These are phyloP conservation scores for Catamblyrhynchus diadema DNA, from an alignment of 2,797 vertebrate genomes.

Conservation along the genomic window DNA sequence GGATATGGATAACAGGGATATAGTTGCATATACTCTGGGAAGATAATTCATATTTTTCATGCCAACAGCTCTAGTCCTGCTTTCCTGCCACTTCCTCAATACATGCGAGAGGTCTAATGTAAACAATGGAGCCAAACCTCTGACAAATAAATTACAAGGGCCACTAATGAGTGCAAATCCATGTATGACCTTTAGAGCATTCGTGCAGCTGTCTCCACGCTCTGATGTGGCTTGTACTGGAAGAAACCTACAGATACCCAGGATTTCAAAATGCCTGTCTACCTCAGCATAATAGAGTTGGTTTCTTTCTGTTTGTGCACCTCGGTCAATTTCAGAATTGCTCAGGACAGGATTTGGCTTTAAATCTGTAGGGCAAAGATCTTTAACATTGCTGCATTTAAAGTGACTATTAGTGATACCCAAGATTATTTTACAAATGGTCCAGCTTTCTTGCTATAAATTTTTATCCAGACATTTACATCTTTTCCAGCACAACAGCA, in stretches of 20 bases:
- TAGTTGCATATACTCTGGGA: not conserved
- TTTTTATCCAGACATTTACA: not conserved
- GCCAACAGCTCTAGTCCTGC: not conserved
- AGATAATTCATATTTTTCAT: not conserved
- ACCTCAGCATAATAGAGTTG: not conserved
- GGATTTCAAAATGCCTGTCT: not conserved
- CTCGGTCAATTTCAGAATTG: not conserved
- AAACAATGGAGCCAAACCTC: constrained; percentile 10
- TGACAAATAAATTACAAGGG: constrained; percentile 34
- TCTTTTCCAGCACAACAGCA: constrained; percentile 13
- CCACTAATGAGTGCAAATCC: constrained; percentile 39
- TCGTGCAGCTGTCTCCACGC: not conserved
- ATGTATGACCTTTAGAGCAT: constrained; percentile 5
- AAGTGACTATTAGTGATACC: not conserved
- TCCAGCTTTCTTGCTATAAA: not conserved
- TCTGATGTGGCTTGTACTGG: constrained; percentile 3
- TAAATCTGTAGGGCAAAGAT: not conserved
- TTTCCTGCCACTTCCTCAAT: not conserved
- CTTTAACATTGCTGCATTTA: not conserved
- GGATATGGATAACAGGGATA: not conserved
- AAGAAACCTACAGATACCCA: not conserved
- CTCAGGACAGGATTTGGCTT: not conserved
- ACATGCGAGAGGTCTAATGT: not conserved
- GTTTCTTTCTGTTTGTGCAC: not conserved
- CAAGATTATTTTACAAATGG: not conserved